Conservation (phyloP, 1,140 invertebrate genomes). For the Rhyacophila brunnea region DNA sequence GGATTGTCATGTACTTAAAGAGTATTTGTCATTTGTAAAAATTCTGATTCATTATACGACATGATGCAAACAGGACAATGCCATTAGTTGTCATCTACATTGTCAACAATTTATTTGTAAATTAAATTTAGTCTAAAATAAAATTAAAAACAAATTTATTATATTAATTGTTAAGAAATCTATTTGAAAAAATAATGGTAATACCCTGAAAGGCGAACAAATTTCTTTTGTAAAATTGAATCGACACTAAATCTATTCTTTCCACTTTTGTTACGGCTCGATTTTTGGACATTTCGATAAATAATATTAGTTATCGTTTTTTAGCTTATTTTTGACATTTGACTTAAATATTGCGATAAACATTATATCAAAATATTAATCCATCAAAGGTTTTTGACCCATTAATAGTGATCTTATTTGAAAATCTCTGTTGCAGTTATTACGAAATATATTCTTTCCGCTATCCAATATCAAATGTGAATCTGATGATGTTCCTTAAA, state of each 20-base stretch:
- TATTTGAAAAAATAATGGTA: conserved; percentile 35
- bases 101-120: conserved; percentile 29
- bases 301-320: conserved; percentile 12
- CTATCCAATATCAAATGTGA: not conserved
- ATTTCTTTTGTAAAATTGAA: conserved; percentile 30
- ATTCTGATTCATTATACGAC: conserved; percentile 15
- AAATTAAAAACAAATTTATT: conserved; percentile 28
- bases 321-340: conserved; percentile 12
- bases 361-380: conserved; percentile 10
- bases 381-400: not conserved
- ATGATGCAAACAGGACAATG: conserved; percentile 13
- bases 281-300: conserved; percentile 12
- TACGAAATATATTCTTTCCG: not conserved
- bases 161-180: conserved; percentile 33
- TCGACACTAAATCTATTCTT: conserved; percentile 27
- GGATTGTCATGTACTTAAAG: conserved; percentile 5
- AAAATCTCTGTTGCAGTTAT: not conserved
- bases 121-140: conserved; percentile 33
- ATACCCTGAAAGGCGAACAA: conserved; percentile 36
- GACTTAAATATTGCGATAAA: not conserved
- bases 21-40: not conserved
- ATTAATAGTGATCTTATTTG: not conserved
- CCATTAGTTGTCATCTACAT: conserved; percentile 22
- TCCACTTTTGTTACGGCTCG: conserved; percentile 10
- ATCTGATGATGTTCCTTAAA: not conserved